phyloP scores from a whole-genome alignment of 2,113 vertebrate species.

The Poeciliopsis occidentalis region DNA sequence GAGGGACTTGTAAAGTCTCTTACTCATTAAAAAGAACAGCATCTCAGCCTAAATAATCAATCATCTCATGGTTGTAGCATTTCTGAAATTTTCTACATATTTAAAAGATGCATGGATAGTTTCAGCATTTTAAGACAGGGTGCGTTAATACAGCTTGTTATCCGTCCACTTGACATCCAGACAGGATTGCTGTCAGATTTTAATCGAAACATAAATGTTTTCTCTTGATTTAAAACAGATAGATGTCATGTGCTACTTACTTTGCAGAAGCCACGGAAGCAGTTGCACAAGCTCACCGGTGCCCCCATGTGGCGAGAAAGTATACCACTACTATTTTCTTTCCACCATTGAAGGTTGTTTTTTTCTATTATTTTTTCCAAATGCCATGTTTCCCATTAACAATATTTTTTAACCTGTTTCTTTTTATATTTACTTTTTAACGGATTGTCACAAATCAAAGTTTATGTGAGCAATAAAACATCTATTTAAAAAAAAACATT shows the following conservation, averaged over 20 bases:
- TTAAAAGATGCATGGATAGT: neutral
- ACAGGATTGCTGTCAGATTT: neutral
- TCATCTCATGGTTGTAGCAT: neutral
- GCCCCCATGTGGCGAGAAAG: slow-evolving; percentile 50
- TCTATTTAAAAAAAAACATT: neutral
- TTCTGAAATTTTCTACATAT: neutral
- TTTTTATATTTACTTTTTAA: no score
- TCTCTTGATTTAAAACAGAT: neutral
- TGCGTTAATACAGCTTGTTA: no score
- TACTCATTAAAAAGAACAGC: neutral
- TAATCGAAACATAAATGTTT: slow-evolving; percentile 1
- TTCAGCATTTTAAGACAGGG: neutral
- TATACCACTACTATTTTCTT: neutral
- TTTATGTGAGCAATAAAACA: neutral
- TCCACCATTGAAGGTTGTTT: neutral
- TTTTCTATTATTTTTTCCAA: no score
- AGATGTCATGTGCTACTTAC: neutral
- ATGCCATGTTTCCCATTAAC: neutral
- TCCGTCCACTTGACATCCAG: neutral
- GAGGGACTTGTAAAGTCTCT: neutral
- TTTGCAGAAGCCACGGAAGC: neutral
- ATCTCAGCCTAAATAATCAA: neutral
- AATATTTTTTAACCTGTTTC: neutral
- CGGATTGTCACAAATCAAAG: neutral
- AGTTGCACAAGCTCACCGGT: neutral